Evolutionary conservation across 2,113 vertebrate species (phyloP), one percentile per base, ranked within the genome.

Genomic region (Microcebus murinus): DNA sequence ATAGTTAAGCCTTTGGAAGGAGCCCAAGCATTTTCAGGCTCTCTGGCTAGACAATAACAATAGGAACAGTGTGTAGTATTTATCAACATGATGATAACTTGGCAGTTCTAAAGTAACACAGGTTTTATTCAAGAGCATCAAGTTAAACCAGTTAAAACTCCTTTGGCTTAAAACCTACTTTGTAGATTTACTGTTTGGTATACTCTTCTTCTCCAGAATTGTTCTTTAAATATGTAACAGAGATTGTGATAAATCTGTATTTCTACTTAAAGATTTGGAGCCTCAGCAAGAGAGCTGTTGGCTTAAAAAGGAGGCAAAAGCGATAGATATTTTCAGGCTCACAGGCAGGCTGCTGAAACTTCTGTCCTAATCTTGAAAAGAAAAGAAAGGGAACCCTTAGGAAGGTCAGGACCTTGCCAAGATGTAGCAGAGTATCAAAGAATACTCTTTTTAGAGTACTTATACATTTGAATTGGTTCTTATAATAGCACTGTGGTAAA

Each of bases 381-480:
- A 68, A 96, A 81, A 87, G 6, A 57, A 93, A 96, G n/a, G 70
- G 31, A 45, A 73, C 20, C 59, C 18, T 67, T 67, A 67, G 79
- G 57, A 93, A 80, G 65, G 31, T 55, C 45, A n/a, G 23, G 29
- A 91, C 42, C 39, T 94, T 94, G 81, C 67, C 90, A 77, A 95
- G 39, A 89, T 65, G 3, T 67, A 83, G 67, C 65, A 82, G 42
- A 70, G 39, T 92, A 82, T 91, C 57, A 95, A 95, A 92, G 39
- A 92, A 74, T 90, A 84, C 48, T 85, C 74, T 97, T 59, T 91
- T 95, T 92, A 83, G 70, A 97, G 70, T n/a, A 80, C 50, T 96
- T 92, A 63, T 27, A 87, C 90, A 73, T 92, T 84, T 73, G 68
- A 95, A 87, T 92, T 90, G 87, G 57, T 76, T 94, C 76, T 90